phyloP scores from a whole-genome alignment of 2,888 invertebrate genomes.

The Noctua janthe region DNA sequence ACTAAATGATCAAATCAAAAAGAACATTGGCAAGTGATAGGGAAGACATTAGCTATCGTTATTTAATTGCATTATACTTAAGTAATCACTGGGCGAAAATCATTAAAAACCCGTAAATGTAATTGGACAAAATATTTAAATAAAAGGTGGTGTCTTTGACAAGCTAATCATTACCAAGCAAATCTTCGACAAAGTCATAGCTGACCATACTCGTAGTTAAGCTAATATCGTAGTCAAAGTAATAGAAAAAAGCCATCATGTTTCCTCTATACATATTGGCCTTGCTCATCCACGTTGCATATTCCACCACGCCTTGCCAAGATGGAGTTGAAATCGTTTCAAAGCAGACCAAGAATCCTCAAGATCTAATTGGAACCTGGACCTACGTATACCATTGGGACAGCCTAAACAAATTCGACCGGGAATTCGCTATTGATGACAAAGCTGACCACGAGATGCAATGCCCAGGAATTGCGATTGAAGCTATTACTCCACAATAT shows the following conservation, averaged over 20 bases:
- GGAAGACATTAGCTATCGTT: neutral
- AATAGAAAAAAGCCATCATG: conserved; percentile 25
- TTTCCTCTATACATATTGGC: conserved; percentile 20
- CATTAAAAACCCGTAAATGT: neutral
- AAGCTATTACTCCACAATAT: conserved; percentile 19
- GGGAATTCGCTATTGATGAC: conserved; percentile 21
- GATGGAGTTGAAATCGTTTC: conserved; percentile 47
- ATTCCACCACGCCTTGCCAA: conserved; percentile 29
- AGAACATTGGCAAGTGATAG: neutral
- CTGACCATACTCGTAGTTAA: too few relatives aligned
- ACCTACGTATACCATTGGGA: conserved; percentile 59
- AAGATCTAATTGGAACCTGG: conserved; percentile 57
- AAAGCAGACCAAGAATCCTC: conserved; percentile 15
- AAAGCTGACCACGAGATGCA: neutral
- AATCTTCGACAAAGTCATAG: conserved; percentile 2
- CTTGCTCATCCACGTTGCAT: conserved; percentile 34
- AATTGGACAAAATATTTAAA: neutral
- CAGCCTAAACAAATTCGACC: conserved; percentile 25
- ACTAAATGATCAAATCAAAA: neutral
- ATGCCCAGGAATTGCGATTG: conserved; percentile 46
- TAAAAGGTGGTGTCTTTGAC: neutral
- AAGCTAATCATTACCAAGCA: neutral
- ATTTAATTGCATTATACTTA: neutral
- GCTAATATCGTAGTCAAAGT: too few relatives aligned
- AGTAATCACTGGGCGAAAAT: neutral